A percentile compares a stretch with the other conserved stretches of the same genome.
Evolutionary conservation across 1,140 invertebrate genomes (phyloP).

Genomic region (Bombus huntii): DNA sequence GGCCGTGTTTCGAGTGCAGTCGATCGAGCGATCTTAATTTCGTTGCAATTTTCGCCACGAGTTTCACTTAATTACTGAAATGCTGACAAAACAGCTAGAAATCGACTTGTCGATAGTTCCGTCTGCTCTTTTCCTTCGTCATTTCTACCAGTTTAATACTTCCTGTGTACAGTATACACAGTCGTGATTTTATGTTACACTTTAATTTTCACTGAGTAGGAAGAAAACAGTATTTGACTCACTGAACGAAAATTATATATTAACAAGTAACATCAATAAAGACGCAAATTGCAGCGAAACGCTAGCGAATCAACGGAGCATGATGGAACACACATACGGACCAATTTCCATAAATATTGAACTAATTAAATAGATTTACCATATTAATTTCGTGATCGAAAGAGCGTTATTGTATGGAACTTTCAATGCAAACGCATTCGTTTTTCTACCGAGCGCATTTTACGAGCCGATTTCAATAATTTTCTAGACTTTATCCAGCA

Average conservation of each 20-base stretch:
- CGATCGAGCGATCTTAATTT: conserved; percentile 55
- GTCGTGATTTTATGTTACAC: background rate
- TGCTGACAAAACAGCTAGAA: conserved; percentile 46
- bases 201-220: background rate
- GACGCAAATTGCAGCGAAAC: background rate
- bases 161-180: too few species aligned
- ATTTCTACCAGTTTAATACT: background rate
- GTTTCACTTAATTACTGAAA: conserved; percentile 62
- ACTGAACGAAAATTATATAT: background rate
- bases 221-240: too few species aligned
- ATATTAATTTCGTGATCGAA: background rate
- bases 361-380: background rate
- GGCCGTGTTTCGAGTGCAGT: conserved; percentile 30
- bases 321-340: too few species aligned
- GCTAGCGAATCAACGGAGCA: background rate
- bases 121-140: background rate
- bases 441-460: background rate
- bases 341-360: background rate
- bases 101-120: background rate
- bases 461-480: background rate
- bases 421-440: background rate
- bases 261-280: background rate
- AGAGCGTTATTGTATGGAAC: background rate
- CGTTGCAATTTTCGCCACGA: conserved; percentile 35
- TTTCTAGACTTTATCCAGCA: background rate